phyloP scores from a whole-genome alignment of 2,113 vertebrate genomes.

The Otolemur garnettii region DNA sequence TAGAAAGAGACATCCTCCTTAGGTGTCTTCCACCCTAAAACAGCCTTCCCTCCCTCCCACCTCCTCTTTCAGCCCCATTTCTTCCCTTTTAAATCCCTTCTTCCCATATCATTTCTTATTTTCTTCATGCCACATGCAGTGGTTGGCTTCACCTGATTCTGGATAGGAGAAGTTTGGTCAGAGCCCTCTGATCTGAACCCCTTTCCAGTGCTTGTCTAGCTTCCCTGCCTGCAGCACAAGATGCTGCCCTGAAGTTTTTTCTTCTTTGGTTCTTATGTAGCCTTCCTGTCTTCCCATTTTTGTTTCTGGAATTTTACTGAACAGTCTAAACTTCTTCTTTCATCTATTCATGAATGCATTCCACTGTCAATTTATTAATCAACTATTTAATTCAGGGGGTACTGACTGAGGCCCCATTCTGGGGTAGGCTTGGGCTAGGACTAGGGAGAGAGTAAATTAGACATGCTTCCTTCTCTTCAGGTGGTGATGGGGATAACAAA shows the following conservation, averaged over 20 bases:
- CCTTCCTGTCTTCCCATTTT: background rate
- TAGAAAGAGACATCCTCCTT: background rate
- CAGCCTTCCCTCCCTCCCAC: background rate
- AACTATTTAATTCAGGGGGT: background rate
- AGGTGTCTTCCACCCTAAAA: background rate
- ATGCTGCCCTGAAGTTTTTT: background rate
- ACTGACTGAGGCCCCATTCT: background rate
- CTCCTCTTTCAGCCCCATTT: background rate
- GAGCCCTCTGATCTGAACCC: background rate
- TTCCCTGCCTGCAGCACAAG: background rate
- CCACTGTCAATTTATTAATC: background rate
- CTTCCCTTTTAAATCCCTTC: background rate
- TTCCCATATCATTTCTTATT: background rate
- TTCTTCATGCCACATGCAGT: background rate
- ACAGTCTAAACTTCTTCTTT: background rate
- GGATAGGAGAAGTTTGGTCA: background rate
- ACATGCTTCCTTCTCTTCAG: background rate
- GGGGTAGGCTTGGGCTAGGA: background rate
- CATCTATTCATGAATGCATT: background rate
- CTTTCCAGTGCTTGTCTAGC: background rate
- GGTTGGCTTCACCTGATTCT: background rate
- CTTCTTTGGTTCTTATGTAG: background rate
- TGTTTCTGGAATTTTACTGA: background rate
- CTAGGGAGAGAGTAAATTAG: background rate
- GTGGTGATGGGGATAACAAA: background rate